Evolutionary conservation across 2,797 vertebrate genomes (phyloP).

Genomic region (Moxostoma hubbsi): DNA sequence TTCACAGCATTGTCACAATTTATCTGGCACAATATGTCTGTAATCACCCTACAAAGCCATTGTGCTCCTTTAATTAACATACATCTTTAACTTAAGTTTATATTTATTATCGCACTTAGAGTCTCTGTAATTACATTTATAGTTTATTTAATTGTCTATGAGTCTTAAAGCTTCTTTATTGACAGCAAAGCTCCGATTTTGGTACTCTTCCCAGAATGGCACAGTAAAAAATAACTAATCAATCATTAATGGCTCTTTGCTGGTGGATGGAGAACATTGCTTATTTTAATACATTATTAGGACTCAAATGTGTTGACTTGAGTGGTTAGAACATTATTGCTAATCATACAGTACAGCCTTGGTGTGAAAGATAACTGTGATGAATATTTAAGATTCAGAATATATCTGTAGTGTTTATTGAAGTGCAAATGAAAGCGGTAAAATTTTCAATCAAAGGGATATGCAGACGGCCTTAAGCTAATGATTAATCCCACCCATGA

Average conservation of each 20-base stretch:
- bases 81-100: background rate
- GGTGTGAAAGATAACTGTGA: background rate
- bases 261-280: background rate
- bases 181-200: background rate
- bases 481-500: background rate
- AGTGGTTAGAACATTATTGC: background rate
- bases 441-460: background rate
- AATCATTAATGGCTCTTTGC: background rate
- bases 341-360: background rate
- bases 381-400: slow-evolving; percentile 27
- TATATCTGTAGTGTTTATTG: slow-evolving; percentile 8
- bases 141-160: background rate
- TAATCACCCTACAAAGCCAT: background rate
- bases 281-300: background rate
- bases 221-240: slow-evolving; percentile 5
- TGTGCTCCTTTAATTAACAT: background rate
- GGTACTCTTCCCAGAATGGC: no score
- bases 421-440: background rate
- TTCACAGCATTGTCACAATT: background rate
- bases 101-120: background rate
- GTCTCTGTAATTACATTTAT: background rate
- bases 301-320: background rate
- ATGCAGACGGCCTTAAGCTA: background rate
- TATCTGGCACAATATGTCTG: background rate
- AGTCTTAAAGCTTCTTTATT: slow-evolving; percentile 8